phyloP scores from a whole-genome alignment of 1,140 invertebrate genomes.

The Aphelenchoides fujianensis region DNA sequence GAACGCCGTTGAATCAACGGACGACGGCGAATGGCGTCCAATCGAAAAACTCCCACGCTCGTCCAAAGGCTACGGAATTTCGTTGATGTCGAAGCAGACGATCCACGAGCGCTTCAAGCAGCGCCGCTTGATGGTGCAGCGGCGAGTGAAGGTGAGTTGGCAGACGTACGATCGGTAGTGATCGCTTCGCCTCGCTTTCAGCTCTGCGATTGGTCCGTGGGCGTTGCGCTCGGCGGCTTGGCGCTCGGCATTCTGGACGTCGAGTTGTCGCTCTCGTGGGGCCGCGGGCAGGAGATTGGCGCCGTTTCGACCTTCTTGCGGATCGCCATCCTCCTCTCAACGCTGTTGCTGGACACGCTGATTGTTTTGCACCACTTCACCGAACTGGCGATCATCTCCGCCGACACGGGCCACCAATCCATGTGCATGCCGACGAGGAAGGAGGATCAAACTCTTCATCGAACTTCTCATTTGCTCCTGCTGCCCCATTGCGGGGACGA shows the following conservation, averaged over 20 bases:
- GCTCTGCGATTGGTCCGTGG: slow-evolving; percentile 48
- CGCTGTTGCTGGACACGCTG: slow-evolving; percentile 48
- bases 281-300: slow-evolving; percentile 1
- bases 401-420: slow-evolving; percentile 50
- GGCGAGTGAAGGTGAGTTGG: slow-evolving; percentile 34
- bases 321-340: slow-evolving; percentile 35
- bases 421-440: slow-evolving; percentile 29
- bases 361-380: slow-evolving; percentile 47
- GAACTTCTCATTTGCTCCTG: slow-evolving; percentile 55
- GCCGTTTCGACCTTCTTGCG: background rate
- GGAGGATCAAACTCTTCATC: slow-evolving; percentile 41
- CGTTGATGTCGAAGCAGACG: slow-evolving; percentile 20
- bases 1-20: slow-evolving; percentile 21
- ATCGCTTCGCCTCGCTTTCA: slow-evolving; percentile 32
- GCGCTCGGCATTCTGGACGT: slow-evolving; percentile 52
- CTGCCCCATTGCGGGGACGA: slow-evolving; percentile 52
- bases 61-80: slow-evolving; percentile 4
- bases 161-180: background rate
- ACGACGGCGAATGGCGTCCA: slow-evolving; percentile 14
- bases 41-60: too few species aligned
- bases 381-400: slow-evolving; percentile 50
- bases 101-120: slow-evolving; percentile 37
- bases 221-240: slow-evolving; percentile 43
- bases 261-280: slow-evolving; percentile 30
- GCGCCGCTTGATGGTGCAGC: slow-evolving; percentile 27